Evolutionary conservation across 2,113 vertebrate species (phyloP).

Genomic region (rat (Rattus norvegicus)): GRCr8 NC_086031.1:77931001-77931500

Average conservation of each 20-base stretch:
- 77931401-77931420: not conserved
- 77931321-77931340: not conserved
- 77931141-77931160: not conserved
- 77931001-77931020: not conserved
- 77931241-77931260: not conserved
- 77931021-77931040: not conserved
- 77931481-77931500: not conserved
- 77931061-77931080: not conserved
- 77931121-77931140: not conserved
- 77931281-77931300: not conserved
- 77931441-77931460: not conserved
- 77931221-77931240: not conserved
- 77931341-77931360: slow-evolving; percentile 41
- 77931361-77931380: slow-evolving; percentile 26
- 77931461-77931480: too few relatives aligned
- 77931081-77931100: not conserved
- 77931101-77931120: not conserved
- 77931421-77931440: not conserved
- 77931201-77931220: not conserved
- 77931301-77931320: too few relatives aligned
- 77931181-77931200: not conserved
- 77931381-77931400: not conserved
- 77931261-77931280: not conserved
- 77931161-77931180: not conserved
- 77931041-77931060: not conserved